These are phyloP conservation scores for Leucopsar rothschildi DNA, from an alignment of 2,113 vertebrate genomes.

Conservation along the genomic window DNA sequence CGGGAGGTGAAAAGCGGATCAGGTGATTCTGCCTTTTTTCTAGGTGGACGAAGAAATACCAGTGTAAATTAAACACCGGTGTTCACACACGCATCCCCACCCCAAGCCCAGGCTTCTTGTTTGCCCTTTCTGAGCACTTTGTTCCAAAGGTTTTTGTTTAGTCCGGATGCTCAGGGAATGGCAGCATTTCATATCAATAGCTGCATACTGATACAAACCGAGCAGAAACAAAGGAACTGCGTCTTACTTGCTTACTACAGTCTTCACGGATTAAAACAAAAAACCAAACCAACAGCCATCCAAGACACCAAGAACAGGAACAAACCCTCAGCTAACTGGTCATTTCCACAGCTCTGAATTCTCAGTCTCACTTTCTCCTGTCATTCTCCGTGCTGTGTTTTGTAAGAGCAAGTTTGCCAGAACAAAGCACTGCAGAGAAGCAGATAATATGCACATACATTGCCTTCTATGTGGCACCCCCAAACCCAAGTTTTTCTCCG, in stretches of 20 bases:
- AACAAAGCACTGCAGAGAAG: neutral
- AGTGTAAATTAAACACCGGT: neutral
- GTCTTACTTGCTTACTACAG: neutral
- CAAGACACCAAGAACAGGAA: neutral
- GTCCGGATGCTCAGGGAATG: neutral
- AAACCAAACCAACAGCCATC: neutral
- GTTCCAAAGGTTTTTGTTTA: neutral
- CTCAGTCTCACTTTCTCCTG: neutral
- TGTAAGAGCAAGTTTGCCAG: neutral
- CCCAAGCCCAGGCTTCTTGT: neutral
- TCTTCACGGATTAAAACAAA: neutral
- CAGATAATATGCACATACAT: neutral
- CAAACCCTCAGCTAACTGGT: neutral
- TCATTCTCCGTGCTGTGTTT: neutral
- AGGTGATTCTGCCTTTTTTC: neutral
- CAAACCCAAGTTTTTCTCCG: neutral
- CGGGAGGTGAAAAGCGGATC: neutral
- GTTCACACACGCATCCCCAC: neutral
- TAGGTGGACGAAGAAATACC: neutral
- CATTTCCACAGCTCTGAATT: neutral
- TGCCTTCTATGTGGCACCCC: neutral
- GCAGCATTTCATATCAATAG: neutral
- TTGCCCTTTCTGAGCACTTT: neutral
- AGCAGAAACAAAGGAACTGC: neutral
- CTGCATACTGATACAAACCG: neutral